Base-by-base conservation (phyloP, 2,113 vertebrate genomes). In the Elanoides forficatus region DNA sequence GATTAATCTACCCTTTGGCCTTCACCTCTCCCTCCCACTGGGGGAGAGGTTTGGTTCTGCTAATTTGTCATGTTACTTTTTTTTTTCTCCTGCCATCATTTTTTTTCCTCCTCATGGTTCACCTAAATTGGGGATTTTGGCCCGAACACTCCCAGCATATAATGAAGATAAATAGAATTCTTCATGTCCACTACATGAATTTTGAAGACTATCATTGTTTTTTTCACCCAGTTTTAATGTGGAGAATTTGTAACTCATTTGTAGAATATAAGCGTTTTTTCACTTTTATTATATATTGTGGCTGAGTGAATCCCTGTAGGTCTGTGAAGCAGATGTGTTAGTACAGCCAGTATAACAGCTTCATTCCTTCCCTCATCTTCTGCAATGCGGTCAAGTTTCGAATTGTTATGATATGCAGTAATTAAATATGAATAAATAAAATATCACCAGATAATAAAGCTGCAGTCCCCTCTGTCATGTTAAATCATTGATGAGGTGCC, bases 271-370 rank as follows among this genome's bases (percentile, higher is more conserved):
- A 90, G 68, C 87, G 52, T 67, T 90, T 97, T 85, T 95, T 92
- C 66, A 88, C 53, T 97, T 91, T 60, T 96, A 55, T 90, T 96
- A 70, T 92, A 42, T 93, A 76, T 88, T 91, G 89, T 82, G 81
- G 74, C 70, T 93, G 70, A 97, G 29, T 72, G 92, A 96, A 88
- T 97, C 93, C 82, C 90, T 89, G 81, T 93, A 96, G 95, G 91
- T 97, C 96, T 97, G 96, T 76, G 94, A 81, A 97, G 93, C 96
- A 98, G 95, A 97, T 98, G 93, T 96, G 97, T 97, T 95, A 94
- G 82, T 80, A 78, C 62, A 95, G 80, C 75, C 66, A 1, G 36
- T 86, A 42, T 83, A 95, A 95, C 80, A 83, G 78, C 80, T 95
- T 96, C 75, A 86, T 96, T 97, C 82, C 79, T 94, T 88, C 48